A percentile compares a stretch with the other conserved stretches of the same genome.
Evolutionary conservation across 2,113 vertebrate genomes (phyloP).

Genomic region (Bubo bubo): DNA sequence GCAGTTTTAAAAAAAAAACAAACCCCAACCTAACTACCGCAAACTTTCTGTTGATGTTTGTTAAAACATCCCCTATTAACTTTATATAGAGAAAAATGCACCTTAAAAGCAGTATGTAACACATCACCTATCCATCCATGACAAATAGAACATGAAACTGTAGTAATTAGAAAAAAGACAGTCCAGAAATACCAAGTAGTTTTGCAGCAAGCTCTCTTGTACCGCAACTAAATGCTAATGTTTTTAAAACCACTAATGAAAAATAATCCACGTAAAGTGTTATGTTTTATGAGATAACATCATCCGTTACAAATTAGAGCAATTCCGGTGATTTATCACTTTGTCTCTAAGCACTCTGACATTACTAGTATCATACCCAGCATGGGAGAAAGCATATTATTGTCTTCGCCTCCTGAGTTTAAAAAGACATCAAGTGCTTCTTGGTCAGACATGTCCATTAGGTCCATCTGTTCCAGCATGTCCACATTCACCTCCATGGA

Average conservation of each 20-base stretch:
- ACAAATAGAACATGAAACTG: background rate
- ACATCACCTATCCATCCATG: background rate
- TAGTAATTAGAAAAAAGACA: background rate
- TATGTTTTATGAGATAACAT: background rate
- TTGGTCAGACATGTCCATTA: conserved; percentile 90
- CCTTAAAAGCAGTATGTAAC: background rate
- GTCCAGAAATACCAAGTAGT: background rate
- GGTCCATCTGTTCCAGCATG: conserved; percentile 91
- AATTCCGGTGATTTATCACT: background rate
- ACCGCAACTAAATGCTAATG: background rate
- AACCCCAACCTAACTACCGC: background rate
- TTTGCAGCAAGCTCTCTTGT: background rate
- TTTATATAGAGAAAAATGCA: background rate
- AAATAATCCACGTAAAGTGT: background rate
- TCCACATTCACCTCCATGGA: conserved; percentile 95
- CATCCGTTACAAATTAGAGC: background rate
- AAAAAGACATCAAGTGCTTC: conserved; percentile 95
- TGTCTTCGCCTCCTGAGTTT: conserved; percentile 85
- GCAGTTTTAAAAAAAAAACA: background rate
- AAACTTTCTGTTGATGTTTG: background rate
- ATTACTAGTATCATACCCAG: conserved; percentile 74
- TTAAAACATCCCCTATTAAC: background rate
- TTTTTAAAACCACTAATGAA: background rate
- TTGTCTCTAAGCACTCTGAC: background rate
- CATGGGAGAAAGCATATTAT: conserved; percentile 72